phyloP scores from a whole-genome alignment of 92 coral and sea anemone genomes.

The Palythoa heliodiscus region DNA sequence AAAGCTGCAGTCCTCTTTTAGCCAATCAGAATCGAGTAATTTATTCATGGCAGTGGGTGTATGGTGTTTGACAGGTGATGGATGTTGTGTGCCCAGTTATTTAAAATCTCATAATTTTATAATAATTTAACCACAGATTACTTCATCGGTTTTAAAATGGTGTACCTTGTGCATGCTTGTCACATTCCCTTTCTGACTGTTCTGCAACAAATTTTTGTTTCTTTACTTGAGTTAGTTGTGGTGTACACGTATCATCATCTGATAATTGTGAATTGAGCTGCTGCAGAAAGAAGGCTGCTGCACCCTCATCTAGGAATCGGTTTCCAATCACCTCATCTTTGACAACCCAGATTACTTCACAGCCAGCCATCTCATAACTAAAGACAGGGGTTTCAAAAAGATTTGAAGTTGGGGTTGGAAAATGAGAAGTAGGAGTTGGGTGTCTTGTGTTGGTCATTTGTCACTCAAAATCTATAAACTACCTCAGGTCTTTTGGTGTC shows the following conservation, averaged over 20 bases:
- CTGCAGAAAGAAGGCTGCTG: constrained; percentile 87
- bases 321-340: constrained; percentile 94
- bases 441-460: no score
- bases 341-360: constrained; percentile 94
- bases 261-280: constrained; percentile 53
- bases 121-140: no score
- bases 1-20: no score
- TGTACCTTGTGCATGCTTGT: constrained; percentile 10
- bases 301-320: constrained; percentile 92
- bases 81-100: no score
- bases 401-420: no score
- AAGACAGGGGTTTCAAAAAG: not conserved
- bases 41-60: no score
- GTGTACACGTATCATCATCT: constrained; percentile 20
- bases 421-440: no score
- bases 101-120: no score
- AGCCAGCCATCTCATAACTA: constrained; percentile 86
- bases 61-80: no score
- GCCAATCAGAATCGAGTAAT: no score
- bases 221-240: constrained; percentile 49
- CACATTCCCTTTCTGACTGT: constrained; percentile 10
- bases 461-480: no score
- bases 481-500: no score
- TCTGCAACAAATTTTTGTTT: constrained; percentile 63
- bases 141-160: not conserved